phyloP scores from a whole-genome alignment of 2,113 vertebrate genomes.

The Phaethornis superciliosus region DNA sequence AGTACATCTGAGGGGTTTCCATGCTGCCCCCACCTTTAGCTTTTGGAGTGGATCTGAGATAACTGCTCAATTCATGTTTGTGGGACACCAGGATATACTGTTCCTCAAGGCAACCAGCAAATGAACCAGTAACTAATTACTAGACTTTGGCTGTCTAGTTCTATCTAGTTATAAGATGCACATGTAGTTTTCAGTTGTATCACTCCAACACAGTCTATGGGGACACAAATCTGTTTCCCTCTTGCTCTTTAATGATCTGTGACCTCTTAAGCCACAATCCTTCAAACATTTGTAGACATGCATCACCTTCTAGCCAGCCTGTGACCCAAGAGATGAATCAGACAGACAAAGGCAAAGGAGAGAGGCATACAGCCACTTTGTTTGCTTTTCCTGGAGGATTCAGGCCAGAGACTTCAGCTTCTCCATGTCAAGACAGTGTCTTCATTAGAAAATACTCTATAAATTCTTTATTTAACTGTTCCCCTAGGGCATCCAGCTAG shows the following conservation, averaged over 20 bases:
- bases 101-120: background rate
- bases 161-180: background rate
- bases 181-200: background rate
- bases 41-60: background rate
- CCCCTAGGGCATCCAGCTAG: background rate
- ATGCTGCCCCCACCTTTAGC: background rate
- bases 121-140: background rate
- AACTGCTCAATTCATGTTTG: background rate
- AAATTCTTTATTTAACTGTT: conserved; percentile 15
- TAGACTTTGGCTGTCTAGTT: background rate
- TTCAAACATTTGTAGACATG: background rate
- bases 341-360: background rate
- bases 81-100: background rate
- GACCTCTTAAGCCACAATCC: background rate
- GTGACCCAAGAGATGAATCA: background rate
- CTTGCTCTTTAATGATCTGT: background rate
- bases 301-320: background rate
- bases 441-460: background rate
- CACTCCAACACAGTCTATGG: fast-evolving
- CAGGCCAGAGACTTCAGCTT: background rate
- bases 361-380: background rate
- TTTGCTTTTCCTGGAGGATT: background rate
- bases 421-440: background rate
- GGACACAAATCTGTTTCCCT: background rate
- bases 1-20: background rate